Evolutionary conservation across 2,888 invertebrate species (phyloP).

Genomic region (Aspidiotus destructor): DNA sequence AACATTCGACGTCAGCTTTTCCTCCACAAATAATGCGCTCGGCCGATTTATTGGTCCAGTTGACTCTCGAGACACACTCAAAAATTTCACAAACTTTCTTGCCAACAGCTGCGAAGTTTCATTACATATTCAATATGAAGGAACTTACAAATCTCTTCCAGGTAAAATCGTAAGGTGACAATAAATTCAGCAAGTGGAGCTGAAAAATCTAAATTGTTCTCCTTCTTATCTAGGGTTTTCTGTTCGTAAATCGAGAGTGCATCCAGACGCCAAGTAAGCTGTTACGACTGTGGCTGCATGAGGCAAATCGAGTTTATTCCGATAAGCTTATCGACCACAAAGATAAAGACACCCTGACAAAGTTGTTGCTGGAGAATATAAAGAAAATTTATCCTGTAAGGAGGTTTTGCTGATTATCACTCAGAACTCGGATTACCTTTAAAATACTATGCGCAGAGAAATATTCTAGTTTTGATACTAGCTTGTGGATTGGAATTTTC

Average conservation of each 20-base stretch:
- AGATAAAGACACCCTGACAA: slow-evolving; percentile 64
- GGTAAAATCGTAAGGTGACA: slow-evolving; percentile 45
- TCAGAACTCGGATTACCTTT: neutral
- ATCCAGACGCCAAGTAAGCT: slow-evolving; percentile 60
- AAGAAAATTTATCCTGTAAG: slow-evolving; percentile 53
- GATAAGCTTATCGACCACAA: slow-evolving; percentile 78
- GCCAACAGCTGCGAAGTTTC: slow-evolving; percentile 90
- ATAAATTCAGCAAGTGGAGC: neutral
- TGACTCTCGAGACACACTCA: slow-evolving; percentile 65
- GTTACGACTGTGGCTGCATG: slow-evolving; percentile 79
- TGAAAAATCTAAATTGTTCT: neutral
- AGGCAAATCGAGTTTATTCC: slow-evolving; percentile 78
- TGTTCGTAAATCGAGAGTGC: slow-evolving; percentile 70
- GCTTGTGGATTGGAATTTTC: neutral
- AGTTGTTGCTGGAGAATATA: slow-evolving; percentile 61
- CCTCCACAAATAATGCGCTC: slow-evolving; percentile 50
- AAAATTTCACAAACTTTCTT: slow-evolving; percentile 67
- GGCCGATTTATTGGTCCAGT: slow-evolving; percentile 53
- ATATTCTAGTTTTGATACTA: slow-evolving; percentile 14
- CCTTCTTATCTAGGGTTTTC: slow-evolving; percentile 55
- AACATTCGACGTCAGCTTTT: slow-evolving; percentile 58
- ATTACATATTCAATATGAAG: slow-evolving; percentile 84
- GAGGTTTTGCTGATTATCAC: neutral
- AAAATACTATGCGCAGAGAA: neutral
- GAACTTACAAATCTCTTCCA: slow-evolving; percentile 91